A percentile compares a stretch with the other conserved stretches of the same genome.
phyloP scores from a whole-genome alignment of 1,140 invertebrate genomes.

The Sycophila sp. region DNA sequence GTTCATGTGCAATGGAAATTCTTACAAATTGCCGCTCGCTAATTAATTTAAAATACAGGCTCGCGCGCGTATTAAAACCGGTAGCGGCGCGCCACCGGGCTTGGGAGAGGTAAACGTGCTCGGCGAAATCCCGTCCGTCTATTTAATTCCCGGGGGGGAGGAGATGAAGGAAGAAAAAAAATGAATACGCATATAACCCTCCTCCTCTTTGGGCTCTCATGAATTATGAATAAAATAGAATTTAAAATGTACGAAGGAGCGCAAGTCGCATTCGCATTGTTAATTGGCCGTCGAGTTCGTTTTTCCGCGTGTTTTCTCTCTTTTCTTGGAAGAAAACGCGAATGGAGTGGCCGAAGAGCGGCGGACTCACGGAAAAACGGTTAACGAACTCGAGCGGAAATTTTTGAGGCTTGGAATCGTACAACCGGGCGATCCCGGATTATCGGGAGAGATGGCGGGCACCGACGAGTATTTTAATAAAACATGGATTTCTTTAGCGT shows the following conservation, averaged over 20 bases:
- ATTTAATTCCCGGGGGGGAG: conserved; percentile 38
- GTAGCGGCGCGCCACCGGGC: too few species aligned
- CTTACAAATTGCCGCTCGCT: conserved; percentile 14
- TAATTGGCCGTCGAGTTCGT: conserved; percentile 50
- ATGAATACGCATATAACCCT: conserved; percentile 21
- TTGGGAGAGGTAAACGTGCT: background rate
- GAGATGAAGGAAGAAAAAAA: conserved; percentile 30
- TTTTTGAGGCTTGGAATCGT: too few species aligned
- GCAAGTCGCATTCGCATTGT: conserved; percentile 51
- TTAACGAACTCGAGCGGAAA: too few species aligned
- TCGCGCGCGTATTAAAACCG: background rate
- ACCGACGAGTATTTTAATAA: too few species aligned
- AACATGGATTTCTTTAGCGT: too few species aligned
- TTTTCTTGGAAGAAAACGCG: conserved; percentile 27
- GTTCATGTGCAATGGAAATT: conserved; percentile 18
- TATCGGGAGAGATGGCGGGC: too few species aligned
- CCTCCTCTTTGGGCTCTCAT: conserved; percentile 40
- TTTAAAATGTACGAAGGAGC: conserved; percentile 52
- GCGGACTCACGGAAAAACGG: too few species aligned
- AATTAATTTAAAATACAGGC: conserved; percentile 13
- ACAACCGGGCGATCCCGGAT: too few species aligned
- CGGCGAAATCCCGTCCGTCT: conserved; percentile 24
- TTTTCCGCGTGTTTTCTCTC: conserved; percentile 37
- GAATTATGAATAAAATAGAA: conserved; percentile 60
- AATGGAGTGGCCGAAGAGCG: too few species aligned